Conservation (phyloP, 2,797 vertebrate genomes). For the Ptychobarbus kaznakovi region DNA sequence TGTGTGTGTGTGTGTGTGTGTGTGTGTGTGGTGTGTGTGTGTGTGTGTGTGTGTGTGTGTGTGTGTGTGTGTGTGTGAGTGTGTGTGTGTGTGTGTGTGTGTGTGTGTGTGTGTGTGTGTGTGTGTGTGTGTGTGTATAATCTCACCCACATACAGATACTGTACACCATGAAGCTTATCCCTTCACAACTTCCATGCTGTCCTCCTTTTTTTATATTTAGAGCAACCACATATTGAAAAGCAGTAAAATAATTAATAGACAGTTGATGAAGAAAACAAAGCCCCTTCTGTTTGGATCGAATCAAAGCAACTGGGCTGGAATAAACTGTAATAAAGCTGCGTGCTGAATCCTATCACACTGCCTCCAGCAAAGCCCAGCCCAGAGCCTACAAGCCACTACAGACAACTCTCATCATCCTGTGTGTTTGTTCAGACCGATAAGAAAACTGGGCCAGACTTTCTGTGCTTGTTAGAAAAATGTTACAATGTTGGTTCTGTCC, state of each 20-base stretch:
- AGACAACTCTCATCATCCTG: conserved; percentile 71
- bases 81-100: no score
- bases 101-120: no score
- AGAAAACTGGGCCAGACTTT: conserved; percentile 46
- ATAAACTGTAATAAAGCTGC: conserved; percentile 36
- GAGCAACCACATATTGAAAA: not conserved
- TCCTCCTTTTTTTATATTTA: not conserved
- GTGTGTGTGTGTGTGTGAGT: no score
- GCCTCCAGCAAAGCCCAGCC: conserved; percentile 47
- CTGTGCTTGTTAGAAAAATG: not conserved
- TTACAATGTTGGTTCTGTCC: conserved; percentile 7
- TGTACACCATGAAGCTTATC: not conserved
- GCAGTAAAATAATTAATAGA: not conserved
- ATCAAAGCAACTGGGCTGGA: conserved; percentile 29
- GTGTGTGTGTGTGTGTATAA: no score
- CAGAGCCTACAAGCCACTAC: conserved; percentile 60
- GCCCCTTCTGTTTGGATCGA: conserved; percentile 16
- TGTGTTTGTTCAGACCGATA: conserved; percentile 71
- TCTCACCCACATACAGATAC: not conserved
- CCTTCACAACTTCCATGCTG: not conserved
- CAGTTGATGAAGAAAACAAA: conserved; percentile 11
- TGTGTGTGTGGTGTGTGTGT: no score
- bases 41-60: no score
- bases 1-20: no score
- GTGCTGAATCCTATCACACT: conserved; percentile 29